These are phyloP conservation scores for Cryptocheilus praepositus DNA, from an alignment of 2,888 invertebrate genomes.

Conservation along the genomic window DNA sequence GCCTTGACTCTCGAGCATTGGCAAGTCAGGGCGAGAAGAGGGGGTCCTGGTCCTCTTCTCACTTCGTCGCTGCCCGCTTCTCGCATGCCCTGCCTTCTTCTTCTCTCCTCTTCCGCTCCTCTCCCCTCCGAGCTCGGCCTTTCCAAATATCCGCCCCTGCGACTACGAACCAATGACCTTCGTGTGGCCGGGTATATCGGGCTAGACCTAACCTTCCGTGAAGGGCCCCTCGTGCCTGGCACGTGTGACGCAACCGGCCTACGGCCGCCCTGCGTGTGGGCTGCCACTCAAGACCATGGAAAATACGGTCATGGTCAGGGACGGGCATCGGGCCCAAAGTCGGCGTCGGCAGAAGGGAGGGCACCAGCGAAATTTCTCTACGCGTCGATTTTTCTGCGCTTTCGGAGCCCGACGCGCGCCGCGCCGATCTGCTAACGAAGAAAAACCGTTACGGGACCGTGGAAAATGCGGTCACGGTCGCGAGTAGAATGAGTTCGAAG, in stretches of 20 bases:
- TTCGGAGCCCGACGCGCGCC: background rate
- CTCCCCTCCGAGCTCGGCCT: background rate
- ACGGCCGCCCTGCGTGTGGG: constrained; percentile 40
- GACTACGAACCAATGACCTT: constrained; percentile 19
- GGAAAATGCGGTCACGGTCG: no score
- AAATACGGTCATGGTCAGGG: constrained; percentile 59
- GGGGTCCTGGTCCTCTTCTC: constrained; percentile 19
- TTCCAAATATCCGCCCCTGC: background rate
- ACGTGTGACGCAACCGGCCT: constrained; percentile 42
- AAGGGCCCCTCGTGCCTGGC: constrained; percentile 40
- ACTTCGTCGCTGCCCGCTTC: constrained; percentile 13
- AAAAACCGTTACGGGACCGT: no score
- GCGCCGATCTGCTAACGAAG: background rate
- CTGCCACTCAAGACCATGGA: constrained; percentile 40
- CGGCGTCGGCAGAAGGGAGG: background rate
- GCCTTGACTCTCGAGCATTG: constrained; percentile 62
- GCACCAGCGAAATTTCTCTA: background rate
- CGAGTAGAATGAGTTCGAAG: no score
- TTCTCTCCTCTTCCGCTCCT: constrained; percentile 22
- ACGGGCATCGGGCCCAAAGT: constrained; percentile 15
- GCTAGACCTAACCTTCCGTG: constrained; percentile 18
- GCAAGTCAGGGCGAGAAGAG: constrained; percentile 26
- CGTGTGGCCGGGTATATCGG: constrained; percentile 21
- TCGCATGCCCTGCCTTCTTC: constrained; percentile 2
- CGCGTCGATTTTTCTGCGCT: constrained; percentile 7